A percentile compares a stretch with the other conserved stretches of the same genome.
Evolutionary conservation across 2,113 vertebrate species (phyloP).

Genomic region (Callipepla squamata): DNA sequence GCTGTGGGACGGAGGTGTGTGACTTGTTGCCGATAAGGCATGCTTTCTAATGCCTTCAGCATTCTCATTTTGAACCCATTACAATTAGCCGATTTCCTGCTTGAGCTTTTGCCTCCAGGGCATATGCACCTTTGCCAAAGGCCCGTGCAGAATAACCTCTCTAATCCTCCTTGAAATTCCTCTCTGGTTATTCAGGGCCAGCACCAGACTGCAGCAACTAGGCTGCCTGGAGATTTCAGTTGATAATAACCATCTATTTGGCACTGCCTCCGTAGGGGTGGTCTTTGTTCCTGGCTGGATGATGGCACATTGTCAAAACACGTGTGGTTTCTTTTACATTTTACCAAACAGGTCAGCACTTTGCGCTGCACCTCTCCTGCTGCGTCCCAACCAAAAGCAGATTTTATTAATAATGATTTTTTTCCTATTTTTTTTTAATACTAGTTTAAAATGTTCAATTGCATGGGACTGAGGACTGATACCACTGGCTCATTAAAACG

Average conservation of each 20-base stretch:
- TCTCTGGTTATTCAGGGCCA: background rate
- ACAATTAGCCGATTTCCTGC: slow-evolving; percentile 21
- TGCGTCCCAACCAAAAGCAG: slow-evolving; percentile 23
- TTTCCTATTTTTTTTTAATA: background rate
- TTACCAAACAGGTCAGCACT: background rate
- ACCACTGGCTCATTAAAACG: slow-evolving; percentile 26
- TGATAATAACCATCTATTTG: background rate
- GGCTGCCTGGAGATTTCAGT: background rate
- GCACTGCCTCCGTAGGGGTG: background rate
- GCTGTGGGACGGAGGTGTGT: background rate
- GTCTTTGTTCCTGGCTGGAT: background rate
- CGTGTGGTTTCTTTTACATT: background rate
- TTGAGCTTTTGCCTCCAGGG: background rate
- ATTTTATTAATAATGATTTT: slow-evolving; percentile 54
- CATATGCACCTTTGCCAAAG: slow-evolving; percentile 7
- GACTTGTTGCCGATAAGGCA: background rate
- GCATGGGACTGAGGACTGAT: background rate
- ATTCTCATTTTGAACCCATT: slow-evolving; percentile 1
- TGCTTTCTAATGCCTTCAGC: background rate
- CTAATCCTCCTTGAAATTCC: background rate
- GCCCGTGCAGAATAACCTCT: background rate
- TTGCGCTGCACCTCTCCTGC: background rate
- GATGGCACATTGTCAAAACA: background rate
- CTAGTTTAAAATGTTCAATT: slow-evolving; percentile 50
- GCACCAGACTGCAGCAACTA: background rate